Conservation (phyloP, 1,140 invertebrate genomes). For the Drosophila fuyamai region DNA sequence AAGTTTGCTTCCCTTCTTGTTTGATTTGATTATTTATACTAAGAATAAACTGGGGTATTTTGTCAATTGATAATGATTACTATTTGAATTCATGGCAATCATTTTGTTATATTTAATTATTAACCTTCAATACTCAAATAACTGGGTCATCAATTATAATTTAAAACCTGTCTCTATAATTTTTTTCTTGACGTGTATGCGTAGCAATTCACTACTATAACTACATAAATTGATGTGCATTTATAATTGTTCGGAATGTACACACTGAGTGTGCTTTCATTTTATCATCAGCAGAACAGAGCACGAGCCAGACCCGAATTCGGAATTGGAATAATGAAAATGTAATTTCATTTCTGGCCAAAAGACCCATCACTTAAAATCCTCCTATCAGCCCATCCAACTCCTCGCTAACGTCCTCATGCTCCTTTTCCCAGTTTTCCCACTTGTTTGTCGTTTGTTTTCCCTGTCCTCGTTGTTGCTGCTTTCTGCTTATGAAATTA, state of each 20-base stretch:
- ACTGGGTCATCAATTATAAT: no score
- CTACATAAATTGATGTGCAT: conserved; percentile 74
- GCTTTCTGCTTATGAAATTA: conserved; percentile 76
- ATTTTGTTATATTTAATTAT: no score
- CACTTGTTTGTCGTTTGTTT: conserved; percentile 44
- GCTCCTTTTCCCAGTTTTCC: conserved; percentile 20
- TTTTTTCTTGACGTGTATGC: background rate
- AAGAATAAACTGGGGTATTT: no score
- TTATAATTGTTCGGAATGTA: conserved; percentile 73
- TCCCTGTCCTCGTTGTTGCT: conserved; percentile 2
- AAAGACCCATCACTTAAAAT: conserved; percentile 56
- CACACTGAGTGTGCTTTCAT: conserved; percentile 12
- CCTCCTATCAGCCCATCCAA: background rate
- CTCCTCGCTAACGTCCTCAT: background rate
- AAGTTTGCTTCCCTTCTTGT: no score
- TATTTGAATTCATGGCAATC: no score
- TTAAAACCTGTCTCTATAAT: no score
- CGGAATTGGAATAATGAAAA: conserved; percentile 71
- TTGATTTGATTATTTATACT: no score
- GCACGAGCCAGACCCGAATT: conserved; percentile 22
- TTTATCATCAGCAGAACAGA: conserved; percentile 49
- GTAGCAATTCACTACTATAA: conserved; percentile 21
- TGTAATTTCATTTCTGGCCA: conserved; percentile 69
- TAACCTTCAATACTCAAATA: no score
- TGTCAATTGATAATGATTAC: no score